Base-by-base conservation (phyloP, 2,797 vertebrate genomes). In the Yasuhikotakia modesta region DNA sequence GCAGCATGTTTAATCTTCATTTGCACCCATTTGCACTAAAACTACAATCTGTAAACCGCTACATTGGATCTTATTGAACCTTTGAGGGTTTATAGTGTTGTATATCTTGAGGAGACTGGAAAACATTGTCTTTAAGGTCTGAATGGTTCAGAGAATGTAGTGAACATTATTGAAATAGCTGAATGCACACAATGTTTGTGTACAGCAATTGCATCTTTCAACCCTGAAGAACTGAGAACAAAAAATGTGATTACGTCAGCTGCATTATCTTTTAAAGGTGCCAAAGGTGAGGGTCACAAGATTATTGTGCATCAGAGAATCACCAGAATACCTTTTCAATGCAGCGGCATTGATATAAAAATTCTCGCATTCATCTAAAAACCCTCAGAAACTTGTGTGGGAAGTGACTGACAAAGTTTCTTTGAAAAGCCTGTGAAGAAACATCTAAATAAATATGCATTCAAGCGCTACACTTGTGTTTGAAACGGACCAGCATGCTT, bases 1-100 rank as follows among this genome's bases (percentile, higher is more conserved):
- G 52, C 50, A 30, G 46, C 14, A 13, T 30, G 17, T 70, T 81
- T 81, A 78, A 78, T 81, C 70, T 78, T 81, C 76, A 73, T 74
- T 65, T 73, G 65, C 55, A 74, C 22, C 14, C 39, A 43, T 43
- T 27, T 19, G 50, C 17, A 50, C 70, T 58, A 52, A 65, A 35
- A 75, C 60, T 58, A 50, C 72, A 61, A 45, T 73, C 35, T 78
- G 48, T 64, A 78, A 73, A 73, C 70, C 19, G 50, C 35, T 6
- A 68, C 64, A 73, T 7, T 39, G 52, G 39, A 27, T 48, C 52
- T 21, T n/a, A 81, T 76, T 67, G 12, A 12, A 76, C 32, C 10
- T 63, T 78, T 68, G 53, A 39, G 67, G 67, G 30, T 19, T 52
- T 52, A n/a, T n/a, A 13, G 3, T 3, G 19, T 52, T 2, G 3